phyloP scores from a whole-genome alignment of 1,140 invertebrate genomes.

The Bombus superbus region DNA sequence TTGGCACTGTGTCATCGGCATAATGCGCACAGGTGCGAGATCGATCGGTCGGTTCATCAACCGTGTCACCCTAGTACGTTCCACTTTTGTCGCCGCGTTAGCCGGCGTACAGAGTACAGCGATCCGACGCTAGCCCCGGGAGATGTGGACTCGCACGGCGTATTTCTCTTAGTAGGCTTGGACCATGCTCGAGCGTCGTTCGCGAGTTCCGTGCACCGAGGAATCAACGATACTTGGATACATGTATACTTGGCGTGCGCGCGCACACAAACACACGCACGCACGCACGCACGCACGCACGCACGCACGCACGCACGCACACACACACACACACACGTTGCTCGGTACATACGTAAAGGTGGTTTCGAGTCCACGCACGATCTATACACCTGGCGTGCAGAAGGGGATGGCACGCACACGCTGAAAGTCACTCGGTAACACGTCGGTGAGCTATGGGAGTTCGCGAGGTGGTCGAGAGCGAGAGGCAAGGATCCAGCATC shows the following conservation, averaged over 20 bases:
- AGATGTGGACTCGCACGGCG: slow-evolving; percentile 35
- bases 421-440: slow-evolving; percentile 48
- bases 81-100: slow-evolving; percentile 40
- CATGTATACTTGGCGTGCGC: neutral
- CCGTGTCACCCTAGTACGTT: slow-evolving; percentile 28
- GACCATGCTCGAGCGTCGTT: slow-evolving; percentile 50
- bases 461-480: slow-evolving; percentile 30
- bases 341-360: slow-evolving; percentile 4
- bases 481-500: slow-evolving; percentile 32
- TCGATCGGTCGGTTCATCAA: slow-evolving; percentile 55
- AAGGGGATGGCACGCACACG: slow-evolving; percentile 25
- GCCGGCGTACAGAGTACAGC: neutral
- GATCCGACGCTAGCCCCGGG: slow-evolving; percentile 40
- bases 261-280: no score
- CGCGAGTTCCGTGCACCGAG: slow-evolving; percentile 29
- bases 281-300: no score
- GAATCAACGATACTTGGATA: slow-evolving; percentile 12
- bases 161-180: slow-evolving; percentile 47
- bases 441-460: slow-evolving; percentile 56
- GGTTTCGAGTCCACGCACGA: slow-evolving; percentile 26
- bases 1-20: neutral
- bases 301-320: no score
- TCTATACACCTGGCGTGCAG: slow-evolving; percentile 27
- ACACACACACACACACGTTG: neutral
- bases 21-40: slow-evolving; percentile 33